Evolutionary conservation across 2,113 vertebrate genomes (phyloP), one percentile per base, ranked within the genome.

Genomic region (Peromyscus maniculatus): DNA sequence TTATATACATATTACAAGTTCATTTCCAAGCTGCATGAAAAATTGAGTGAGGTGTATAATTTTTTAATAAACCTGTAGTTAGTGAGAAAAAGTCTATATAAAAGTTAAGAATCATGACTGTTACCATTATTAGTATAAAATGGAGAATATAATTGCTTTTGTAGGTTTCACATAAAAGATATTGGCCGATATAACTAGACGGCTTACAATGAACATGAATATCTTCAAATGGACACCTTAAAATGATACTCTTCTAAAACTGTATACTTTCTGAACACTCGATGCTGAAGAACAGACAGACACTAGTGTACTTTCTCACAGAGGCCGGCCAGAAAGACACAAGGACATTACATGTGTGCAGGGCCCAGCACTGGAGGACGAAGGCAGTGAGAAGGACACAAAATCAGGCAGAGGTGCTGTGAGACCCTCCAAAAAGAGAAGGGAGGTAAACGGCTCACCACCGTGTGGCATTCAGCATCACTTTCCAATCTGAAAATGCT

Each of bases 81-180:
- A 22, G 36, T 87, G 52, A 91, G 39, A 88, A 15, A 96, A 84
- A 3, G 43, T 74, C 43, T 92, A 90, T 19, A 66, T 91, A 84
- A 80, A 89, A 95, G 31, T 91, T 71, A 89, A 92, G n/a, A 96
- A 92, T 78, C 22, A 80, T 69, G 43, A 67, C 75, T 72, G 0
- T 46, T 92, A 86, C 62, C 64, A 90, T 52, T 52, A 89, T 49
- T 86, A 92, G 7, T 92, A 92, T 39, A 91, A 96, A 96, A 31
- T 4, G 67, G 92, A 86, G 28, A 94, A 33, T 49, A 64, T 8
- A 89, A 55, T 3, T 82, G 9, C 21, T 91, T 91, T 83, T 7
- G 72, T 79, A 93, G 66, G 57, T 15, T 95, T 90, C 64, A 96
- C 74, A 83, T 91, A 75, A 22, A 94, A 66, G 57, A 64, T 46